These are phyloP conservation scores for Montipora sp. DNA, from an alignment of 64 coral and sea anemone genomes.

Conservation along the genomic window DNA sequence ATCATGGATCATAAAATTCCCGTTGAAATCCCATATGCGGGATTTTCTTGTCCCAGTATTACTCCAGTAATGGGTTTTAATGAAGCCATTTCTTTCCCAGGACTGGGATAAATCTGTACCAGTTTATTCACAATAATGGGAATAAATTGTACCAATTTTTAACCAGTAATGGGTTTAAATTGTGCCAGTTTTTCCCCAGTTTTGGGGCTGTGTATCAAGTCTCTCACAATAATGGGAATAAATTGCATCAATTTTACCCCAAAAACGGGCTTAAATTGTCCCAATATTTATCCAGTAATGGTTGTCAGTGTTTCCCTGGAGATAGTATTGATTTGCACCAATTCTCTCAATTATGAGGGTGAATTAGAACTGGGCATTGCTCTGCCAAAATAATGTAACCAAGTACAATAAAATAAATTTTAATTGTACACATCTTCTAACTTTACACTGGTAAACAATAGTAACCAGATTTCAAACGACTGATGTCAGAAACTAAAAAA, in stretches of 20 bases:
- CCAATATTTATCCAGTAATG: not conserved
- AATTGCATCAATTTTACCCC: constrained; percentile 3
- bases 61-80: too few species aligned
- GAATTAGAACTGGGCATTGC: constrained; percentile 6
- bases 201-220: not conserved
- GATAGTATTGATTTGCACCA: constrained; percentile 2
- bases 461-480: not conserved
- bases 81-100: constrained; percentile 6
- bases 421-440: not conserved
- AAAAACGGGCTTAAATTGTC: not conserved
- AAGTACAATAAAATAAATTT: not conserved
- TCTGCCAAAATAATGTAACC: constrained; percentile 7
- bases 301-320: not conserved
- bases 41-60: too few species aligned
- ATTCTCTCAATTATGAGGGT: constrained; percentile 7
- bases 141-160: not conserved
- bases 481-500: constrained; percentile 6
- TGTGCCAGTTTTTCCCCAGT: not conserved
- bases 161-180: constrained; percentile 7
- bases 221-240: constrained; percentile 3
- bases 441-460: constrained; percentile 3
- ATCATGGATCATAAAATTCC: not conserved
- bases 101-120: constrained; percentile 2
- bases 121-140: not conserved
- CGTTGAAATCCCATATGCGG: too few species aligned